phyloP scores from a whole-genome alignment of 2,797 vertebrate species.

The Silurus lanzhouensis region DNA sequence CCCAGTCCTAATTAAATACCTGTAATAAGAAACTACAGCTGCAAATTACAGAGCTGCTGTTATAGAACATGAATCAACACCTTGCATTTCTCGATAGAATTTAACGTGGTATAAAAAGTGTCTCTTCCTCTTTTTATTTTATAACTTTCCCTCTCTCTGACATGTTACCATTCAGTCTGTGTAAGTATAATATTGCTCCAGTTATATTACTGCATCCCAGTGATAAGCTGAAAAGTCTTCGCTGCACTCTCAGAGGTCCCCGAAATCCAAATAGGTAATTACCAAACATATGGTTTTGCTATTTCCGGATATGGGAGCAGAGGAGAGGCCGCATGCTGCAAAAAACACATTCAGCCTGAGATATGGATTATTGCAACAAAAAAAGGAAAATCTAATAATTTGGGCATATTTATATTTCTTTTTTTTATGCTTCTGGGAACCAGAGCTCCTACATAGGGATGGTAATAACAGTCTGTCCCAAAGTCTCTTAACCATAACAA shows the following conservation, averaged over 20 bases:
- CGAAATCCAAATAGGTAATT: slow-evolving; percentile 36
- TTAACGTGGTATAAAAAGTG: not conserved
- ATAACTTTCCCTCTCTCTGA: not conserved
- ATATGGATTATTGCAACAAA: not conserved
- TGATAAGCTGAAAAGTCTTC: slow-evolving; percentile 23
- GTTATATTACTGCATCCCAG: slow-evolving; percentile 17
- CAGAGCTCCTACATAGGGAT: not conserved
- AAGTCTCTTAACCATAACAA: slow-evolving; percentile 13
- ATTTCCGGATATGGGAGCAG: slow-evolving; percentile 3
- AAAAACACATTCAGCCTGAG: not conserved
- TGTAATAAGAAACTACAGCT: not conserved
- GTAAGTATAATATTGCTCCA: not conserved
- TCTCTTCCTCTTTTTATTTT: not conserved
- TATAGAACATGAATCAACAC: not conserved
- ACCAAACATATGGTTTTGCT: slow-evolving; percentile 29
- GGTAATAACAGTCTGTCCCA: not conserved
- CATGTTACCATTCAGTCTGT: not conserved
- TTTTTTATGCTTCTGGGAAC: slow-evolving; percentile 1
- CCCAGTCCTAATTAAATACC: not conserved
- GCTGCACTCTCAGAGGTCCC: not conserved
- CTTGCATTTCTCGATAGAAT: not conserved
- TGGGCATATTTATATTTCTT: not conserved
- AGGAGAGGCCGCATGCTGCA: not conserved
- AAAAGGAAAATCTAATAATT: slow-evolving; percentile 2
- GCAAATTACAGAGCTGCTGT: not conserved